A percentile compares a stretch with the other conserved stretches of the same genome.
Evolutionary conservation across 2,113 vertebrate genomes (phyloP).

Genomic region (Poeciliopsis retropinna): DNA sequence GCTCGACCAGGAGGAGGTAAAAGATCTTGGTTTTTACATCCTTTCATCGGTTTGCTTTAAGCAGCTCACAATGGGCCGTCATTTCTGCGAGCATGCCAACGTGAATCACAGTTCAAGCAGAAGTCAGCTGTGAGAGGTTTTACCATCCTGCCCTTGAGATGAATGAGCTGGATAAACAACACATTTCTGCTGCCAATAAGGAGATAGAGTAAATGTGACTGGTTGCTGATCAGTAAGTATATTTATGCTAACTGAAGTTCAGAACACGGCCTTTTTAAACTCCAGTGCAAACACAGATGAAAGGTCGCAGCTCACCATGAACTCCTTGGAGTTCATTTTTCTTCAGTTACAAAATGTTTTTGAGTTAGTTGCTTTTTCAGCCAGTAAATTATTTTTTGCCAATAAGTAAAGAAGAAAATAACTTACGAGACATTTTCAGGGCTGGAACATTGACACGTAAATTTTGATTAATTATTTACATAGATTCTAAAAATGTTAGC

Average conservation of each 20-base stretch:
- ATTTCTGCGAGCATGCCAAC: constrained; percentile 19
- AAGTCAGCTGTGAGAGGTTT: constrained; percentile 27
- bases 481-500: too few relatives aligned
- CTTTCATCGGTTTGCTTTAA: constrained; percentile 50
- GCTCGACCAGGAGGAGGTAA: constrained; percentile 79
- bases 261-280: constrained; percentile 1
- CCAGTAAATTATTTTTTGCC: not conserved
- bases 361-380: not conserved
- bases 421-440: not conserved
- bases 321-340: not conserved
- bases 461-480: too few relatives aligned
- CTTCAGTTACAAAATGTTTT: not conserved
- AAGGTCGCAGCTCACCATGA: not conserved
- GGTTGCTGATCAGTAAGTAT: constrained; percentile 3
- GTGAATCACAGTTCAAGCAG: constrained; percentile 6
- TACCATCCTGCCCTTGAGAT: constrained; percentile 34
- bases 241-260: constrained; percentile 10
- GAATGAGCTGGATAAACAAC: constrained; percentile 1
- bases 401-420: not conserved
- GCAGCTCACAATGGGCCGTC: constrained; percentile 17
- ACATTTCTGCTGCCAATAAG: constrained; percentile 28
- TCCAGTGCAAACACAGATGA: constrained; percentile 19
- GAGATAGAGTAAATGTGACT: constrained; percentile 17
- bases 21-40: constrained; percentile 32
- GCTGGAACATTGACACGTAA: too few relatives aligned